phyloP scores from a whole-genome alignment of 2,797 vertebrate genomes.

The Dermochelys coriacea region DNA sequence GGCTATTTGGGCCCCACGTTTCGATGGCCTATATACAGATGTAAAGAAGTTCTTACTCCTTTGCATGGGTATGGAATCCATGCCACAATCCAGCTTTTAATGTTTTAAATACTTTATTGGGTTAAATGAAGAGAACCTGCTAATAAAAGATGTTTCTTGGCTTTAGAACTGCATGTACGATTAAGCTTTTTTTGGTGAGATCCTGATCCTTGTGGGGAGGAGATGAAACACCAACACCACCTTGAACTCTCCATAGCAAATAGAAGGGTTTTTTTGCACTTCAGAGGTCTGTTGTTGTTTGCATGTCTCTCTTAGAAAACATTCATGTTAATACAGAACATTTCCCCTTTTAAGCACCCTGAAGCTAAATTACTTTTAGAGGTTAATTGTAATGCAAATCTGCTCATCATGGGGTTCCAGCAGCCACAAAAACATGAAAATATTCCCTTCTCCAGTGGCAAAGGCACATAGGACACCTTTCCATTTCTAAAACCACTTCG shows the following conservation, averaged over 20 bases:
- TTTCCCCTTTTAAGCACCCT: conserved; percentile 42
- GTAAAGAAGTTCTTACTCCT: not conserved
- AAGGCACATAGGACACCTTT: conserved; percentile 45
- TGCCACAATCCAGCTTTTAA: not conserved
- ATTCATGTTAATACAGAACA: conserved; percentile 50
- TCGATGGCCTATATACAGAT: not conserved
- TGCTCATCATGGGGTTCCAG: conserved; percentile 54
- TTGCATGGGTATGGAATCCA: not conserved
- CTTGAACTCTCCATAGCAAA: not conserved
- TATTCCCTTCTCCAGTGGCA: conserved; percentile 16
- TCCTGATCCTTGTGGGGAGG: not conserved
- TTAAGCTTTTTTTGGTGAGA: not conserved
- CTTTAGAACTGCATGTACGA: not conserved
- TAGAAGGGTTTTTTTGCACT: not conserved
- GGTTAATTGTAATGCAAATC: conserved; percentile 68
- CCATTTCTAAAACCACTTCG: conserved; percentile 57
- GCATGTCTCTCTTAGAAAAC: conserved; percentile 37
- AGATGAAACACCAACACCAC: not conserved
- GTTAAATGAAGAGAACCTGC: not conserved
- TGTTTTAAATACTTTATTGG: not conserved
- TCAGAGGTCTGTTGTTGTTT: not conserved
- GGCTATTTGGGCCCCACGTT: not conserved
- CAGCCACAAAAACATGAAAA: conserved; percentile 56
- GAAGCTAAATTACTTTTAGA: conserved; percentile 72
- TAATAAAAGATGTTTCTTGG: not conserved